Conservation (phyloP, 2,797 vertebrate species). For the Buphagus erythrorhynchus region DNA sequence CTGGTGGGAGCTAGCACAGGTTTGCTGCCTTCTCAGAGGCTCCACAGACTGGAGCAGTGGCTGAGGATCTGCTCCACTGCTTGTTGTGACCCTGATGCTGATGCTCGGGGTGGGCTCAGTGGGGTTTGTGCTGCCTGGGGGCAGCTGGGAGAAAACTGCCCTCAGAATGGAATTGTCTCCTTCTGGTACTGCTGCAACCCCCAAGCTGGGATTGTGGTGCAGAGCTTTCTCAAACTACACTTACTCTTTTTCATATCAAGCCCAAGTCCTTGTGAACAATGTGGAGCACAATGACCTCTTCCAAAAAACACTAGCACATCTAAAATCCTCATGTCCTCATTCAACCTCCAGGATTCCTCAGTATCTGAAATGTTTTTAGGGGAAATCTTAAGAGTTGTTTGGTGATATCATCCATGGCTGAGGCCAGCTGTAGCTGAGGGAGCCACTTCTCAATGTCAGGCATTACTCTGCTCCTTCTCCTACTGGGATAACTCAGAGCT, state of each 20-base stretch:
- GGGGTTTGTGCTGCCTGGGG: background rate
- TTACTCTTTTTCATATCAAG: background rate
- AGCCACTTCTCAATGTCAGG: background rate
- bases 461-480: background rate
- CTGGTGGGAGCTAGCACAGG: background rate
- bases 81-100: background rate
- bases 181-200: background rate
- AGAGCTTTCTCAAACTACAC: background rate
- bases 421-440: background rate
- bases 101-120: rapidly evolving
- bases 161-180: background rate
- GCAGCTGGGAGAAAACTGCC: background rate
- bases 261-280: background rate
- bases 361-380: background rate
- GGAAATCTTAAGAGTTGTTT: background rate
- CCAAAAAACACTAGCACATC: background rate
- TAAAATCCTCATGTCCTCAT: background rate
- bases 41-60: background rate
- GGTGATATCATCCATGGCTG: background rate
- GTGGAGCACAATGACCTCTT: rapidly evolving
- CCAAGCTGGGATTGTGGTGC: background rate
- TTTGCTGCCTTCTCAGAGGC: background rate
- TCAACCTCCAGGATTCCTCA: background rate
- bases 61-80: background rate
- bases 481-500: background rate